Evolutionary conservation across 1,140 invertebrate species (phyloP).

Genomic region (Ceratosolen solmsi): DNA sequence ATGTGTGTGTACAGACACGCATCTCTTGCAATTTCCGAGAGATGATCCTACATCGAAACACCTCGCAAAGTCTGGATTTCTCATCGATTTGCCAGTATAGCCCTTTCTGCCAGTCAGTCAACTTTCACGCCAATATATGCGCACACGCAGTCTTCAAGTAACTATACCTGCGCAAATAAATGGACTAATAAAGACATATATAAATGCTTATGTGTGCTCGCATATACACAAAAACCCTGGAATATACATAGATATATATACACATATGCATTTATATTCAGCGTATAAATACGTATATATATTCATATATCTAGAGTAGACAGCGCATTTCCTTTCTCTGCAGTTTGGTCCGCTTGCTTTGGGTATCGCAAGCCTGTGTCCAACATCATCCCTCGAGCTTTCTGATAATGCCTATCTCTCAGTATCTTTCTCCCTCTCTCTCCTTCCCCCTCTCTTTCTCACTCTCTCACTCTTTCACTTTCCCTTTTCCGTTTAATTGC

Average conservation of each 20-base stretch:
- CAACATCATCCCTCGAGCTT: constrained; percentile 3
- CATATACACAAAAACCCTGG: background rate
- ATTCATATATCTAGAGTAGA: constrained; percentile 24
- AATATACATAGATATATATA: background rate
- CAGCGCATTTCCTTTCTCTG: constrained; percentile 38
- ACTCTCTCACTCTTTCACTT: background rate
- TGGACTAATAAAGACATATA: background rate
- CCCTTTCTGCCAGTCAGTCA: constrained; percentile 45
- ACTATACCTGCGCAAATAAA: background rate
- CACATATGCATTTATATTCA: background rate
- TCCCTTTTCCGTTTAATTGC: background rate
- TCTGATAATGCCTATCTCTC: constrained; percentile 32
- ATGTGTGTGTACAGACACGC: background rate
- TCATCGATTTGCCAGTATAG: constrained; percentile 46
- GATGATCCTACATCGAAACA: background rate
- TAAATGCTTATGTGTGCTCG: background rate
- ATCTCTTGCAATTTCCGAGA: constrained; percentile 44
- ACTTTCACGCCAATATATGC: constrained; percentile 2
- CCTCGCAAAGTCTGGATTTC: constrained; percentile 37
- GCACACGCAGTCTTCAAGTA: no score
- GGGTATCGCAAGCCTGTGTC: background rate
- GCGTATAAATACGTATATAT: background rate
- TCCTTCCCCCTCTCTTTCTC: background rate
- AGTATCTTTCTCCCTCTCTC: background rate
- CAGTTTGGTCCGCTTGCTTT: constrained; percentile 21